Conservation (phyloP, 2,888 invertebrate genomes). For the Polydesmus complanatus region DNA sequence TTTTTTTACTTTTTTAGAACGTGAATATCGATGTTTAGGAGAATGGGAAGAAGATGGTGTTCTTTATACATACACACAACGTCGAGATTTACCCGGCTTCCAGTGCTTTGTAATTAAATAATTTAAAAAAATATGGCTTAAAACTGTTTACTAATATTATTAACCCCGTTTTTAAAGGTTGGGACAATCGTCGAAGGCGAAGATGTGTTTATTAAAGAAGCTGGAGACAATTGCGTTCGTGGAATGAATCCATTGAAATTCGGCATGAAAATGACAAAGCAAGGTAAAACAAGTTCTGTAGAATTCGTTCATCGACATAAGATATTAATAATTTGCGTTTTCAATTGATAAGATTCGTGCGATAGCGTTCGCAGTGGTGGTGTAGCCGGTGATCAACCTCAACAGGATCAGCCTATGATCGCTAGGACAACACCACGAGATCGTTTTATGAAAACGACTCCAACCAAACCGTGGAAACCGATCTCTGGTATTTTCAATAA, state of each 20-base stretch:
- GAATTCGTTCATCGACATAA: background rate
- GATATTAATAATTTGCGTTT: background rate
- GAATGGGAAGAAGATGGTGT: conserved; percentile 49
- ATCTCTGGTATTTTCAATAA: conserved; percentile 26
- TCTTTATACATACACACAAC: conserved; percentile 49
- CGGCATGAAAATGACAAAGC: conserved; percentile 45
- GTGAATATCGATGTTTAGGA: conserved; percentile 49
- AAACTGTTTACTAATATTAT: background rate
- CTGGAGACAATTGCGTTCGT: conserved; percentile 48
- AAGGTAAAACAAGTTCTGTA: conserved; percentile 21
- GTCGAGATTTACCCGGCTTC: conserved; percentile 44
- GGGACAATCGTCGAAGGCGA: conserved; percentile 39
- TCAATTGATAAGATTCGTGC: conserved; percentile 17
- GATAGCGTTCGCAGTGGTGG: background rate
- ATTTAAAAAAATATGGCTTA: background rate
- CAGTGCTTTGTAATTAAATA: conserved; percentile 47
- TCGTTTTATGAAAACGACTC: conserved; percentile 11
- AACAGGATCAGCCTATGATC: conserved; percentile 15
- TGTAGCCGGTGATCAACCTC: conserved; percentile 14
- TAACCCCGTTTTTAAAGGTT: conserved; percentile 19
- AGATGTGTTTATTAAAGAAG: conserved; percentile 50
- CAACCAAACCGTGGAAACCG: conserved; percentile 25
- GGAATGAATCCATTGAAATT: conserved; percentile 43
- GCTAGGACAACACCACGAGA: conserved; percentile 13
- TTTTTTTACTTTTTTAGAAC: conserved; percentile 33